Evolutionary conservation across 1,140 invertebrate genomes (phyloP).

Genomic region (Halictus rubicundus): DNA sequence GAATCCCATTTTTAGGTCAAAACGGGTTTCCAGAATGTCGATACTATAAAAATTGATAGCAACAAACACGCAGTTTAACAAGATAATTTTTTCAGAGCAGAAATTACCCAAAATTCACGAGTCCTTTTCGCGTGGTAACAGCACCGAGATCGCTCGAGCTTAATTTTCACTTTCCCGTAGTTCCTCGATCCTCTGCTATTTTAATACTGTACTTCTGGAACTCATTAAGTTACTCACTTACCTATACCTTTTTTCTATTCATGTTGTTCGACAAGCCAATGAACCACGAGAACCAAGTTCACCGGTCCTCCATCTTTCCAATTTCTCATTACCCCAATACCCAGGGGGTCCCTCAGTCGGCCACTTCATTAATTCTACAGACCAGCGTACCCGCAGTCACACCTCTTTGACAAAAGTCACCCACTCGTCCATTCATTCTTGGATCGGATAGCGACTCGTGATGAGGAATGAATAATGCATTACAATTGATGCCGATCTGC

Average conservation of each 20-base stretch:
- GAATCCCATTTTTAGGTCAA: no score
- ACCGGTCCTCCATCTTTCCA: background rate
- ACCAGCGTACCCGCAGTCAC: background rate
- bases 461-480: background rate
- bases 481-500: background rate
- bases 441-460: background rate
- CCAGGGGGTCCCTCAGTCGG: background rate
- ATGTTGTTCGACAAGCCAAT: background rate
- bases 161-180: no score
- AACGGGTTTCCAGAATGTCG: no score
- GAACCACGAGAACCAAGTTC: background rate
- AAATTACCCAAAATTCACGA: no score
- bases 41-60: no score
- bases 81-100: no score
- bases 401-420: background rate
- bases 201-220: no score
- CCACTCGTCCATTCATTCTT: slow-evolving; percentile 4
- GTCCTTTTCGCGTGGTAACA: no score
- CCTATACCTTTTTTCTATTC: background rate
- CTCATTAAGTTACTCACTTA: no score
- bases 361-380: slow-evolving; percentile 1
- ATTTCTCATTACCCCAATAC: background rate
- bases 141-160: no score
- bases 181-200: no score
- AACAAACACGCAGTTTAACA: no score